Conservation (phyloP, 2,797 vertebrate species). For the Chloroceryle amazona region DNA sequence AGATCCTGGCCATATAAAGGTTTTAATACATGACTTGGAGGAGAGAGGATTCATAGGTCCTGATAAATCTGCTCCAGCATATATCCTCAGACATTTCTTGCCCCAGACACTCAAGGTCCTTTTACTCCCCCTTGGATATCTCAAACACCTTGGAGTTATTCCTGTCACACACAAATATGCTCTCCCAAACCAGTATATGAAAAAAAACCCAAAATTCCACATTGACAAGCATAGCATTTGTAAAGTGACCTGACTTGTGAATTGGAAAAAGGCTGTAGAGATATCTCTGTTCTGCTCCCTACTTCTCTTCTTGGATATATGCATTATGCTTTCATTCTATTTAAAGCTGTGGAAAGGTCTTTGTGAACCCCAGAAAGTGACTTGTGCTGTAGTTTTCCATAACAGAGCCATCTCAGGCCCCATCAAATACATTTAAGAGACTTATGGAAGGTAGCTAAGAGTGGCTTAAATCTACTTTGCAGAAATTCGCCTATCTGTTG, state of each 20-base stretch:
- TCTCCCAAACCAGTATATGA: not conserved
- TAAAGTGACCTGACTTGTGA: not conserved
- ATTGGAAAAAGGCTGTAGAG: not conserved
- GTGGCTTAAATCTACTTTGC: not conserved
- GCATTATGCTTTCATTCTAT: not conserved
- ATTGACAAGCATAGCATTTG: not conserved
- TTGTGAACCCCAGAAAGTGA: not conserved
- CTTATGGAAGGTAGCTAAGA: not conserved
- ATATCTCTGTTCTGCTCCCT: not conserved
- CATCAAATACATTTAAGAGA: not conserved
- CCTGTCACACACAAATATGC: not conserved
- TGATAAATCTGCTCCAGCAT: not conserved
- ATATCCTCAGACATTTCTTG: not conserved
- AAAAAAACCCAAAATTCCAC: not conserved
- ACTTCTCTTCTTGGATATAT: not conserved
- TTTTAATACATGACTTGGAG: not conserved
- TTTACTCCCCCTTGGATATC: not conserved
- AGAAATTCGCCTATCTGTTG: not conserved
- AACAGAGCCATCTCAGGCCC: not conserved
- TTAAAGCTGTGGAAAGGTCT: not conserved
- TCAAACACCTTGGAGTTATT: not conserved
- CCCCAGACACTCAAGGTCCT: rapidly evolving
- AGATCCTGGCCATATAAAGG: not conserved
- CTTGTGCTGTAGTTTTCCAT: not conserved
- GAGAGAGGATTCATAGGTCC: not conserved